Evolutionary conservation across 2,113 vertebrate genomes (phyloP).

Genomic region (Megaceryle torquata): DNA sequence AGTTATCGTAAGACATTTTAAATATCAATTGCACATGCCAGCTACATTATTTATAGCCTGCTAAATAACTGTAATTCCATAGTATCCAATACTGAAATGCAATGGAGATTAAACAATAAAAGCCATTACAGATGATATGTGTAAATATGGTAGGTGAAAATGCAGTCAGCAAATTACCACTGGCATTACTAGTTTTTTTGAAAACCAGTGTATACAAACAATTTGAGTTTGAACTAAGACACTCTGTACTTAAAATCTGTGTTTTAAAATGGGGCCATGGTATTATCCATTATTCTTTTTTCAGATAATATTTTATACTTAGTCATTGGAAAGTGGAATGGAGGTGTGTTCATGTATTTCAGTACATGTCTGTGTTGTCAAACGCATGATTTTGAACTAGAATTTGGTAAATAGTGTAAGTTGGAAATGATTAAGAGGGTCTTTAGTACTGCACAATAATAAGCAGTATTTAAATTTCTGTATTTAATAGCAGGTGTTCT

Average conservation of each 20-base stretch:
- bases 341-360: neutral
- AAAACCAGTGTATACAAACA: conserved; percentile 3
- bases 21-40: conserved; percentile 73
- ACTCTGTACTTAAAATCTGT: neutral
- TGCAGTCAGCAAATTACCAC: conserved; percentile 58
- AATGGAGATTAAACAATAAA: conserved; percentile 73
- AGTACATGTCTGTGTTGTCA: neutral
- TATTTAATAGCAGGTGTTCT: conserved; percentile 67
- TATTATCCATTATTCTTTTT: neutral
- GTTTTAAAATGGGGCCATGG: neutral
- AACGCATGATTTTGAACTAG: conserved; percentile 31
- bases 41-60: conserved; percentile 73
- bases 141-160: conserved; percentile 72
- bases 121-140: conserved; percentile 64
- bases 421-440: conserved; percentile 52
- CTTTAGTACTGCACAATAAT: conserved; percentile 20
- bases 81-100: conserved; percentile 71
- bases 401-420: conserved; percentile 27
- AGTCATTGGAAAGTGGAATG: neutral
- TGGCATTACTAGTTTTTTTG: conserved; percentile 55
- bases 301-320: neutral
- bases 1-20: conserved; percentile 70
- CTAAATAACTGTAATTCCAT: conserved; percentile 71
- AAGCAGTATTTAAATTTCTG: conserved; percentile 51
- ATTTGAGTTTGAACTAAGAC: neutral